Evolutionary conservation across 2,797 vertebrate species (phyloP).

Genomic region (Diglossa cyanea): DNA sequence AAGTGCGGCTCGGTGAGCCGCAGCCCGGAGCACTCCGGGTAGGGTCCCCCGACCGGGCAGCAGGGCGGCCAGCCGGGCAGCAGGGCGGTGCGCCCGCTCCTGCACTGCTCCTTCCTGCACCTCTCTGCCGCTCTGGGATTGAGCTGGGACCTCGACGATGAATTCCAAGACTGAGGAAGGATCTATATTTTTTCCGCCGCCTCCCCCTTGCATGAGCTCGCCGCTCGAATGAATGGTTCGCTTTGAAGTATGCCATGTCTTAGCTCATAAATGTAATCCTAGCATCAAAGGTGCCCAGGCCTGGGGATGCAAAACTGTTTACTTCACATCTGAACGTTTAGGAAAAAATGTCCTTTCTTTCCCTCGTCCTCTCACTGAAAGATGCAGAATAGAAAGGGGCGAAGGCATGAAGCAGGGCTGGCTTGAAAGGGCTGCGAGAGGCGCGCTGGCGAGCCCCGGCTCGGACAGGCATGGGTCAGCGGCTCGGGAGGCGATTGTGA

Average conservation of each 20-base stretch:
- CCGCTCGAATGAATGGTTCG: slow-evolving; percentile 72
- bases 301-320: slow-evolving; percentile 77
- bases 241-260: slow-evolving; percentile 83
- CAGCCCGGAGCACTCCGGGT: background rate
- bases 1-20: background rate
- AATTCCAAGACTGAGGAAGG: background rate
- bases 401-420: slow-evolving; percentile 48
- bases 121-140: accelerated
- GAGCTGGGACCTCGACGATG: background rate
- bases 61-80: background rate
- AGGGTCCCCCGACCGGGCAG: background rate
- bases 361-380: slow-evolving; percentile 48
- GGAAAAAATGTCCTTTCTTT: slow-evolving; percentile 72
- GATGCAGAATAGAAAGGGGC: slow-evolving; percentile 60
- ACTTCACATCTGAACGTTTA: slow-evolving; percentile 69
- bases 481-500: slow-evolving; percentile 80
- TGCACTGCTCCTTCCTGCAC: background rate
- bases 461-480: slow-evolving; percentile 79
- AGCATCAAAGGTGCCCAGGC: slow-evolving; percentile 77
- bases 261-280: slow-evolving; percentile 81
- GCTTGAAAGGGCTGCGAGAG: slow-evolving; percentile 73
- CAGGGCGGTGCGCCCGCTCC: background rate
- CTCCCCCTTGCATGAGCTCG: slow-evolving; percentile 22
- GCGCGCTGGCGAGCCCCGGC: slow-evolving; percentile 56
- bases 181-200: slow-evolving; percentile 11